phyloP scores from a whole-genome alignment of 2,113 vertebrate genomes.

The Paratilapia polleni region DNA sequence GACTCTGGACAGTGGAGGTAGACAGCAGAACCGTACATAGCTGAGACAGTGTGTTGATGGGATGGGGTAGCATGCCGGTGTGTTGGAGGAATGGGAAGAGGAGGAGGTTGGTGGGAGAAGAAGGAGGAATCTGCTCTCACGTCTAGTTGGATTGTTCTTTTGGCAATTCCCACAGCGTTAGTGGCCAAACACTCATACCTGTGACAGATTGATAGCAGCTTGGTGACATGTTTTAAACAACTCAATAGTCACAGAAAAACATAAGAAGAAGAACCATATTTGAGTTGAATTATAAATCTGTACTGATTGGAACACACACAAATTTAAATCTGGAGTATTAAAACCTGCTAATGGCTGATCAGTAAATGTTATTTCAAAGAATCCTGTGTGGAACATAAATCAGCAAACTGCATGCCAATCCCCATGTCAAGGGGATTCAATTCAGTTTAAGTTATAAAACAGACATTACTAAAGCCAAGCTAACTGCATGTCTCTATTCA shows the following conservation, averaged over 20 bases:
- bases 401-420: neutral
- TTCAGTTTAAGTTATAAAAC: neutral
- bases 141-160: slow-evolving; percentile 73
- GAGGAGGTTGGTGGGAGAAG: slow-evolving; percentile 36
- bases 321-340: neutral
- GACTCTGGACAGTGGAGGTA: slow-evolving; percentile 83
- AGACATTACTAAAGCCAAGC: neutral
- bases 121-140: slow-evolving; percentile 59
- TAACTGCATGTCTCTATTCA: neutral
- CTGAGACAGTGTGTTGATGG: slow-evolving; percentile 76
- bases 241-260: neutral
- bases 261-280: neutral
- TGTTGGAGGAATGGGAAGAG: slow-evolving; percentile 47
- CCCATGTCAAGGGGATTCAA: neutral
- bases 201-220: slow-evolving; percentile 5
- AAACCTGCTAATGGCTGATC: neutral
- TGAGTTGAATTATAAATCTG: neutral
- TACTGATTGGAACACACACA: neutral
- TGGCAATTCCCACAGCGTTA: slow-evolving; percentile 77
- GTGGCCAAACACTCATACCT: slow-evolving; percentile 79
- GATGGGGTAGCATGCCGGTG: slow-evolving; percentile 52
- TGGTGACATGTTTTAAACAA: neutral
- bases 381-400: neutral
- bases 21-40: slow-evolving; percentile 81
- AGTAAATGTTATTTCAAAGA: neutral